phyloP scores from a whole-genome alignment of 2,888 invertebrate genomes.

The Nasonia oneida region DNA sequence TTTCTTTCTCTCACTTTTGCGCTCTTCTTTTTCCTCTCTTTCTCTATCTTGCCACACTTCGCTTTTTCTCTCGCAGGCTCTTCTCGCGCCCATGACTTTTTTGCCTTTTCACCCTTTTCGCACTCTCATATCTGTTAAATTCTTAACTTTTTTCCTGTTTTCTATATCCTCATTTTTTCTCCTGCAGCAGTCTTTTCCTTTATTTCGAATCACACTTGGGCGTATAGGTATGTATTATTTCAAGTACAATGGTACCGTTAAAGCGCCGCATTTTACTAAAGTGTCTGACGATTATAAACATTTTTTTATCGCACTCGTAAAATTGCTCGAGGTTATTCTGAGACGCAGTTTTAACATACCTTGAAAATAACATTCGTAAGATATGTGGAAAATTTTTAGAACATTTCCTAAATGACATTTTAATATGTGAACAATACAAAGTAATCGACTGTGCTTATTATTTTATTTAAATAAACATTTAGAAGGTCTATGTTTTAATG shows the following conservation, averaged over 20 bases:
- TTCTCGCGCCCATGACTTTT: not conserved
- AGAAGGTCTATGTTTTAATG: no score
- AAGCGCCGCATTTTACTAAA: not conserved
- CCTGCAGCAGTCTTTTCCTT: not conserved
- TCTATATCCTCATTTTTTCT: not conserved
- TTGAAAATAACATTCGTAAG: not conserved
- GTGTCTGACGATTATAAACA: not conserved
- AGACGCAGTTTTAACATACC: not conserved
- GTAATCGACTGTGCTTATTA: not conserved
- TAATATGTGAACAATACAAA: not conserved
- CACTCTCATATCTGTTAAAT: slow-evolving; percentile 22
- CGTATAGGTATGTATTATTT: no score
- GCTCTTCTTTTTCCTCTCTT: not conserved
- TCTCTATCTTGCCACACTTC: slow-evolving; percentile 13
- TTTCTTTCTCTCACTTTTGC: not conserved
- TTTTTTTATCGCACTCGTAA: not conserved
- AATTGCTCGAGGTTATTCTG: not conserved
- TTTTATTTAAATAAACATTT: not conserved
- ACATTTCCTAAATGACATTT: no score
- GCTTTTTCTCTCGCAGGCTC: not conserved
- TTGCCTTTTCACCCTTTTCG: not conserved
- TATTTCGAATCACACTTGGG: not conserved
- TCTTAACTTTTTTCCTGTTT: not conserved
- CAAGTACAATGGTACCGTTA: not conserved
- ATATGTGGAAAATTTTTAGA: no score